These are phyloP conservation scores for Trichogramma dendrolimi DNA, from an alignment of 2,888 invertebrate species.

Conservation along the genomic window DNA sequence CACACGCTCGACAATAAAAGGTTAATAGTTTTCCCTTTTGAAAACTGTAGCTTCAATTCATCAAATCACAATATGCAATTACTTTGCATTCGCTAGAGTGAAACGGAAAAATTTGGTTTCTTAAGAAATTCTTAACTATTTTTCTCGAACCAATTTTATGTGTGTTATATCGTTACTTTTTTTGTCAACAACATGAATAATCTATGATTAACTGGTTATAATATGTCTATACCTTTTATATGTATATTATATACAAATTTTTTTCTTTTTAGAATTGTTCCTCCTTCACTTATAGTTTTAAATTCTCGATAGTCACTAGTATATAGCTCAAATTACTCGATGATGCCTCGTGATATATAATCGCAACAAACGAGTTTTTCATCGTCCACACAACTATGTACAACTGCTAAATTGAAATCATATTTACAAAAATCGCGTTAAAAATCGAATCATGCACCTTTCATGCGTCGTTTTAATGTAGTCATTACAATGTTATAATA, in stretches of 20 bases:
- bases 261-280: too few species aligned
- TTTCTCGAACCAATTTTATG: constrained; percentile 5
- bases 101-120: constrained; percentile 7
- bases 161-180: neutral
- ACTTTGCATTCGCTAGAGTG: neutral
- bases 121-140: neutral
- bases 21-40: constrained; percentile 28
- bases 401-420: too few species aligned
- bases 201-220: constrained; percentile 8
- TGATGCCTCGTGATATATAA: too few species aligned
- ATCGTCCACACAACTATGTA: too few species aligned
- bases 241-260: constrained; percentile 13
- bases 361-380: too few species aligned
- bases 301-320: too few species aligned
- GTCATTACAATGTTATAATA: too few species aligned
- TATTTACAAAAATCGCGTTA: too few species aligned
- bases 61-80: constrained; percentile 11
- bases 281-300: too few species aligned
- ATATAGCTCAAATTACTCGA: too few species aligned
- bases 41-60: constrained; percentile 10
- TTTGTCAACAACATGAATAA: constrained; percentile 13
- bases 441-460: too few species aligned
- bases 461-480: too few species aligned
- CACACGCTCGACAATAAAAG: constrained; percentile 37
- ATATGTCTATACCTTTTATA: neutral